Percentiles rank a stretch among this genome's conserved stretches.
Conservation (phyloP, 2,113 vertebrate species). For the Beaufortia kweichowensis region DNA sequence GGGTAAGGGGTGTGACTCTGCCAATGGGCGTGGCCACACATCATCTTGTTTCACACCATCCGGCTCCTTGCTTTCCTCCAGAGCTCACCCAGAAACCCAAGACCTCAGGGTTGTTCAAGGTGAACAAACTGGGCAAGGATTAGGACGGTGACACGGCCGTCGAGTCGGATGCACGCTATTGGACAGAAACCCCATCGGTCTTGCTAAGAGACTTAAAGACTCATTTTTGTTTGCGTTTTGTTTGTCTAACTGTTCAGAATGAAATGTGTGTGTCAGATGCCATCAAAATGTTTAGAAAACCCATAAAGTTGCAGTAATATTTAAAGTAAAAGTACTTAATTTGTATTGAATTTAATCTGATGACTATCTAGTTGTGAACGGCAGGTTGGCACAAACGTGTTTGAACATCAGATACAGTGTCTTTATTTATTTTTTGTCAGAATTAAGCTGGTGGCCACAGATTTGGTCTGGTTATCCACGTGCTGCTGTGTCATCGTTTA, state of each 20-base stretch:
- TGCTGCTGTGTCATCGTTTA: slow-evolving; percentile 2
- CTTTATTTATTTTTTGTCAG: background rate
- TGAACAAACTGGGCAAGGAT: background rate
- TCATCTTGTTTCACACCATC: background rate
- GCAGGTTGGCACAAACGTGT: no score
- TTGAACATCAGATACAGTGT: background rate
- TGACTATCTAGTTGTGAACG: no score
- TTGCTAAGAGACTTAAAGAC: slow-evolving; percentile 26
- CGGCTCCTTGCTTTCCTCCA: background rate
- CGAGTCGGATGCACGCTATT: slow-evolving; percentile 8
- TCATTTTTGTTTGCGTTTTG: slow-evolving; percentile 1
- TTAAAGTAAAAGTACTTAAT: slow-evolving; percentile 34
- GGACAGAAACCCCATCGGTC: slow-evolving; percentile 9
- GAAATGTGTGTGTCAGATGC: slow-evolving; percentile 1
- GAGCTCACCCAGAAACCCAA: slow-evolving; percentile 3
- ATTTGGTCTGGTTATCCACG: background rate
- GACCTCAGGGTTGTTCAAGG: background rate
- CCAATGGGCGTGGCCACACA: background rate
- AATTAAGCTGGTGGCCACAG: background rate
- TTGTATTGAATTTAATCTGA: slow-evolving; percentile 12
- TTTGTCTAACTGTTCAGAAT: slow-evolving; percentile 6
- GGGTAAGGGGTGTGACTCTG: background rate
- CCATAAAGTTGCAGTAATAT: slow-evolving; percentile 21
- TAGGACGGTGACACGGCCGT: background rate
- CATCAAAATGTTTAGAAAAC: slow-evolving; percentile 7